Evolutionary conservation across 2,888 invertebrate species (phyloP).

Genomic region (Ctenicera cuprea): DNA sequence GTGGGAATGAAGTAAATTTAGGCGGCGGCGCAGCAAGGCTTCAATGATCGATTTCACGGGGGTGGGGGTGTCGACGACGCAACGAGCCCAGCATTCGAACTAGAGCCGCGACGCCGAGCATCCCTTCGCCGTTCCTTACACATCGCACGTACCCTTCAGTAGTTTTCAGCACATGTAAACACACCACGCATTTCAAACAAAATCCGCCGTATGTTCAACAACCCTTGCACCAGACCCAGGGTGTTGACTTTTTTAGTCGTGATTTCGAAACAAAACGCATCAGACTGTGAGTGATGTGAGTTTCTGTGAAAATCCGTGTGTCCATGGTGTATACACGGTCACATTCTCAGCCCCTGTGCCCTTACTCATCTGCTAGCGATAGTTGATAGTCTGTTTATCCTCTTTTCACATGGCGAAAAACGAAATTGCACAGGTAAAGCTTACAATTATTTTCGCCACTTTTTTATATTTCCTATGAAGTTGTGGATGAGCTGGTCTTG

Average conservation of each 20-base stretch:
- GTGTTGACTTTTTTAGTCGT: slow-evolving; percentile 16
- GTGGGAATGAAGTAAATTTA: slow-evolving; percentile 45
- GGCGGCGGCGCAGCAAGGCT: slow-evolving; percentile 67
- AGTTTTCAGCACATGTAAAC: slow-evolving; percentile 52
- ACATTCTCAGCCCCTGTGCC: slow-evolving; percentile 72
- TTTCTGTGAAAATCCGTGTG: slow-evolving; percentile 43
- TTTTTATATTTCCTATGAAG: not conserved
- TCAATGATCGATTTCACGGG: slow-evolving; percentile 63
- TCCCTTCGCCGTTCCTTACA: slow-evolving; percentile 61
- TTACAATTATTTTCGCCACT: not conserved
- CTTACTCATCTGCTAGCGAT: slow-evolving; percentile 68
- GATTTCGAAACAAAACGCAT: slow-evolving; percentile 11
- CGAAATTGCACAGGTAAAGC: slow-evolving; percentile 76
- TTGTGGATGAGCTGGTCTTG: not conserved
- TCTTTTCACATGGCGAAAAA: slow-evolving; percentile 72
- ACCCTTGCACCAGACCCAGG: not conserved
- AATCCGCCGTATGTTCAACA: slow-evolving; percentile 21
- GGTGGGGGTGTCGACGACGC: slow-evolving; percentile 69
- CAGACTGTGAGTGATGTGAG: slow-evolving; percentile 43
- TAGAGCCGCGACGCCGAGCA: slow-evolving; percentile 70
- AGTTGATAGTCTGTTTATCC: slow-evolving; percentile 55
- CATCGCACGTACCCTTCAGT: slow-evolving; percentile 65
- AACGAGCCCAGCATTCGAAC: slow-evolving; percentile 69
- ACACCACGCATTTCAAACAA: slow-evolving; percentile 23
- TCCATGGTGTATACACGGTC: slow-evolving; percentile 48